phyloP scores from a whole-genome alignment of 1,140 invertebrate genomes.

The Pseudoatta argentina region DNA sequence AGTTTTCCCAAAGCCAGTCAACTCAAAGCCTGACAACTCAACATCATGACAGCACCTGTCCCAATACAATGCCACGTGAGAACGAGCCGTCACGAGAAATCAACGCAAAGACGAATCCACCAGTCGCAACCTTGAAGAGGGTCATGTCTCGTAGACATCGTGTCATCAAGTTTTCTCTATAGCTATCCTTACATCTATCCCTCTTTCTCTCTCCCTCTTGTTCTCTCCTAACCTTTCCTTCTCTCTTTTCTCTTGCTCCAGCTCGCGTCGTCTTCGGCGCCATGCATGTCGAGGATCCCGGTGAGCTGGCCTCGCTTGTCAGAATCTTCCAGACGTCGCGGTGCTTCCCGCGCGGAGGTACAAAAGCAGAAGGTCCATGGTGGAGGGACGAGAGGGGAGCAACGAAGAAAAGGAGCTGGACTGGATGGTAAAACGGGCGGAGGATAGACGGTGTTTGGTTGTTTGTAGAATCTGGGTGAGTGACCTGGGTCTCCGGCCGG shows the following conservation, averaged over 20 bases:
- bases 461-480: conserved; percentile 85
- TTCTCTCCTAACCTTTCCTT: conserved; percentile 10
- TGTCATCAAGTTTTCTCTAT: conserved; percentile 57
- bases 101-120: conserved; percentile 39
- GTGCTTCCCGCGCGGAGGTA: conserved; percentile 27
- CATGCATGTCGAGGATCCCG: conserved; percentile 44
- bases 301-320: conserved; percentile 63
- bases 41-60: conserved; percentile 45
- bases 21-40: conserved; percentile 21
- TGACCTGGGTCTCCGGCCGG: conserved; percentile 79
- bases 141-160: conserved; percentile 60
- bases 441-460: conserved; percentile 79
- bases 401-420: conserved; percentile 7
- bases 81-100: conserved; percentile 41
- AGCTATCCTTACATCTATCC: conserved; percentile 17
- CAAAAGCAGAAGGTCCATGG: background rate
- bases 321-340: conserved; percentile 49
- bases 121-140: conserved; percentile 60
- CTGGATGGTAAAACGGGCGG: conserved; percentile 38
- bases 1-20: conserved; percentile 29
- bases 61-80: conserved; percentile 54
- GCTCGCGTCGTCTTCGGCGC: conserved; percentile 39
- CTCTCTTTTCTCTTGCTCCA: background rate
- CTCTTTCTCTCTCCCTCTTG: background rate
- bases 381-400: background rate